Percentiles rank a stretch among this genome's conserved stretches.
phyloP scores from a whole-genome alignment of 2,797 vertebrate genomes.

The Sebastes glaucus region DNA sequence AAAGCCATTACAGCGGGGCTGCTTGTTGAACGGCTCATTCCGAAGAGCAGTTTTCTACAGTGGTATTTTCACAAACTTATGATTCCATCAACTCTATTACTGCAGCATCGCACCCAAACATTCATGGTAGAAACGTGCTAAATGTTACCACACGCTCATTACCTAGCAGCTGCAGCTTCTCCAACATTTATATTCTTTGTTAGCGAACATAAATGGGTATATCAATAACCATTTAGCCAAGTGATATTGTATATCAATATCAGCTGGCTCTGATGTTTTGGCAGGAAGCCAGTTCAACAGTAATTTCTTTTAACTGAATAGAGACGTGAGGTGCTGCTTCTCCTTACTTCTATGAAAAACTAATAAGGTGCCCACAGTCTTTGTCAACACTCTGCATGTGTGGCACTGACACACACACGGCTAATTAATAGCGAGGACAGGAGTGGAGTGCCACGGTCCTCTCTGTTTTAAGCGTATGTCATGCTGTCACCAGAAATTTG shows the following conservation, averaged over 20 bases:
- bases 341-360: constrained; percentile 16
- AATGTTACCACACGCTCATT: constrained; percentile 4
- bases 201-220: not conserved
- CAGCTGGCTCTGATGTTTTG: not conserved
- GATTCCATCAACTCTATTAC: not conserved
- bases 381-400: constrained; percentile 16
- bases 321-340: not conserved
- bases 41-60: constrained; percentile 1
- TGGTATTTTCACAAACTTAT: constrained; percentile 1
- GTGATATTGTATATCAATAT: not conserved
- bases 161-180: not conserved
- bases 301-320: not conserved
- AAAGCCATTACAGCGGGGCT: constrained; percentile 3
- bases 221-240: not conserved
- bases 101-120: not conserved
- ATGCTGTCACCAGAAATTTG: constrained; percentile 63
- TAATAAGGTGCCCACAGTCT: constrained; percentile 25
- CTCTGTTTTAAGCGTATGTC: constrained; percentile 50
- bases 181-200: not conserved
- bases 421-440: constrained; percentile 62
- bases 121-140: not conserved
- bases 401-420: constrained; percentile 17
- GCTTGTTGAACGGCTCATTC: constrained; percentile 8
- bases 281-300: not conserved
- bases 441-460: constrained; percentile 18